Conservation (phyloP, 2,113 vertebrate species). For the Typhlomys cinereus region DNA sequence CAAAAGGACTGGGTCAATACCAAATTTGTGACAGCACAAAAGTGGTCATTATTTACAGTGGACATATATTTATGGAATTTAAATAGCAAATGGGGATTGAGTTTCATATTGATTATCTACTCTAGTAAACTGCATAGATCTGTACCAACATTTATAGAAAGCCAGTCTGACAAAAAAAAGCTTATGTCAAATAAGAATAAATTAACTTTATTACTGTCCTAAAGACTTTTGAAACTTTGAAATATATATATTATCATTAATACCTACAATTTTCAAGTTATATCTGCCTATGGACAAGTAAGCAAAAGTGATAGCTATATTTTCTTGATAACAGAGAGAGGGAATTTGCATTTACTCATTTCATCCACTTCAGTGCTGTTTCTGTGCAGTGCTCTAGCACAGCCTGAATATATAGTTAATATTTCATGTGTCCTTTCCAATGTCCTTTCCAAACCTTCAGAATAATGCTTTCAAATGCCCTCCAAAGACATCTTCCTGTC, state of each 20-base stretch:
- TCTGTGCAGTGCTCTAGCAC: background rate
- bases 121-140: background rate
- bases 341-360: background rate
- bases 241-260: constrained; percentile 41
- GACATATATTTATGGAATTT: background rate
- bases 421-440: constrained; percentile 41
- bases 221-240: background rate
- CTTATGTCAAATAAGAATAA: background rate
- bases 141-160: background rate
- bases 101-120: constrained; percentile 23
- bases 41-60: background rate
- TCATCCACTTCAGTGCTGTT: background rate
- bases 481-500: constrained; percentile 41
- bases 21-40: background rate
- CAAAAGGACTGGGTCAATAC: background rate
- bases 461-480: constrained; percentile 53
- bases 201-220: background rate
- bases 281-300: background rate
- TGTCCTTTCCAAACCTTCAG: constrained; percentile 65
- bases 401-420: constrained; percentile 51
- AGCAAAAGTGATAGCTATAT: background rate
- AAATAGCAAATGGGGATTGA: constrained; percentile 3
- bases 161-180: background rate
- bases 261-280: constrained; percentile 3
- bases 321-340: constrained; percentile 5